Evolutionary conservation across 2,797 vertebrate genomes (phyloP), one percentile per base, ranked within the genome.

Genomic region (Rhinatrema bivittatum): DNA sequence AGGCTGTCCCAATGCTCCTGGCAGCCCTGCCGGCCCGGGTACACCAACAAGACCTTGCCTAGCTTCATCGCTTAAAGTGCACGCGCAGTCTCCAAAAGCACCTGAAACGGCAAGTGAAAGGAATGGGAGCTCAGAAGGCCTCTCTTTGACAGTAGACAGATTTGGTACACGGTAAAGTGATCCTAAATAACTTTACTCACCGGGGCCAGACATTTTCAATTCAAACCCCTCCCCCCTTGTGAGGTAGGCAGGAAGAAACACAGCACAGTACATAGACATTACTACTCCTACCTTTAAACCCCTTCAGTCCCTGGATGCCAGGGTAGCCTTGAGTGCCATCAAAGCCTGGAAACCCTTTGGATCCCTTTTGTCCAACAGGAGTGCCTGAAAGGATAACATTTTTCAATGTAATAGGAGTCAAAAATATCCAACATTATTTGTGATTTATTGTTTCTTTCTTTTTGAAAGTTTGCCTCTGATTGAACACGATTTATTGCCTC

Each of bases 51-150:
- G 52, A 3, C 76, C 63, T 25, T 45, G 34, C 25, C 46, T n/a
- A 12, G 32, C 2, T 25, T 50, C 60, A 1, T 69, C 74, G 5
- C 32, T 22, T 30, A 42, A 23, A 18, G 33, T 39, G 32, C 94
- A 97, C 9, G 25, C 55, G 39, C 96, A 99, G 17, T 68, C 60
- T 5, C 94, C 94, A 20, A 76, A 53, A n/a, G 92, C 89, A 6
- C 94, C 94, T 99, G 50, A 40, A 36, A 24, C 4, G n/a, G 1
- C 9, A 18, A 39, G 14, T 25, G 20, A 27, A 28, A 27, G 21
- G n/a, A 38, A 20, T 48, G 23, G 49, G 19, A 9, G 55, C 32
- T 41, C 16, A 42, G 43, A 46, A 20, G 52, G 27, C 15, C 40
- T 42, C 10, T 5, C 11, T 12, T 5, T 31, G 29, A 7, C n/a